These are phyloP conservation scores for Mimachlamys varia DNA, from an alignment of 2,888 invertebrate species.

Conservation along the genomic window DNA sequence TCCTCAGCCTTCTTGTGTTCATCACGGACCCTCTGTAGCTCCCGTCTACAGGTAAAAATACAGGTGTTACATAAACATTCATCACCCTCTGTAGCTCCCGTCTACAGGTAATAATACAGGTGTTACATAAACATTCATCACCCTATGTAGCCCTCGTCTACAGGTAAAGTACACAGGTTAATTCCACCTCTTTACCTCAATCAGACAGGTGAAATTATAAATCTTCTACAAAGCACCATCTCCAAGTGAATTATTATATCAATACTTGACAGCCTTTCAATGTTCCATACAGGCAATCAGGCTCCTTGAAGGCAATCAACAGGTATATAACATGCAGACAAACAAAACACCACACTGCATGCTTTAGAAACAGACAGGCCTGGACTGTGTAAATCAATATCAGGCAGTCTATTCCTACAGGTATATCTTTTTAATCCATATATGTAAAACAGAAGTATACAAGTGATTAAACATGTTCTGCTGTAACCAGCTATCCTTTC, in stretches of 20 bases:
- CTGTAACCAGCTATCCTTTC: background rate
- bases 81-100: slow-evolving; percentile 65
- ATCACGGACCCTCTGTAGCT: slow-evolving; percentile 66
- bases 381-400: background rate
- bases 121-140: slow-evolving; percentile 51
- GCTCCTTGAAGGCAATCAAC: background rate
- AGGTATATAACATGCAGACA: background rate
- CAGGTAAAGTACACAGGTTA: slow-evolving; percentile 24
- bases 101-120: slow-evolving; percentile 55
- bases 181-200: background rate
- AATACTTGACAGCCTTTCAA: background rate
- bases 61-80: slow-evolving; percentile 46
- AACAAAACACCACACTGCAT: background rate
- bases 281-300: background rate
- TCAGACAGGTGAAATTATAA: background rate
- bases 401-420: background rate
- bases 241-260: background rate
- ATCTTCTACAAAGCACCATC: background rate
- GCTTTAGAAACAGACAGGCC: slow-evolving; percentile 4
- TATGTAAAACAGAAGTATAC: background rate
- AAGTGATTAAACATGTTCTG: background rate
- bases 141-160: slow-evolving; percentile 69
- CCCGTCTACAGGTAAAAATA: slow-evolving; percentile 59
- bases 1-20: slow-evolving; percentile 69
- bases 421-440: too few species aligned